These are phyloP conservation scores for Callionymus lyra DNA, from an alignment of 2,113 vertebrate genomes.

Conservation along the genomic window DNA sequence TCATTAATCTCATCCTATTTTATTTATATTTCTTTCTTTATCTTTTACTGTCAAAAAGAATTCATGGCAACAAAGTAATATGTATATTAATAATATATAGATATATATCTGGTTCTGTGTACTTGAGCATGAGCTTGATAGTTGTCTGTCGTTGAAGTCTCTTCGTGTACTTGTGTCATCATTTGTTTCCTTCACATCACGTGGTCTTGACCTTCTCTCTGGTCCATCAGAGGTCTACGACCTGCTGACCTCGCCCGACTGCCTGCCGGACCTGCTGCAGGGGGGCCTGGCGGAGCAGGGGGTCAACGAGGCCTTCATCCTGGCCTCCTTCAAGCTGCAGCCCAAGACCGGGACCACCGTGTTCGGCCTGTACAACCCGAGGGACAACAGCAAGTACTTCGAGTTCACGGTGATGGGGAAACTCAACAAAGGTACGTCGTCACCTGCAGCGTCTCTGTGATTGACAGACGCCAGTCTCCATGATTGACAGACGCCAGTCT, in stretches of 20 bases:
- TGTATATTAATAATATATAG: no score
- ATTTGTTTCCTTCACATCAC: conserved; percentile 9
- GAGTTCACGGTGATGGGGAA: conserved; percentile 90
- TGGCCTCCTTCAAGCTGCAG: conserved; percentile 83
- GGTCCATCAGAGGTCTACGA: conserved; percentile 76
- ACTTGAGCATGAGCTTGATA: no score
- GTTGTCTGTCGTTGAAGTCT: no score
- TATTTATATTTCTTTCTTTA: conserved; percentile 1
- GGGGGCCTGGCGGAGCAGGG: conserved; percentile 73
- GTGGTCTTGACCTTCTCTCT: no score
- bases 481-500: no score
- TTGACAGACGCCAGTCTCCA: no score
- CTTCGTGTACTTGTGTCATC: background rate
- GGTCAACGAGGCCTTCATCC: conserved; percentile 79
- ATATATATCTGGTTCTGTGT: no score
- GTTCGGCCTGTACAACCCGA: conserved; percentile 81
- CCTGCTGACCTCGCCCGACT: conserved; percentile 83
- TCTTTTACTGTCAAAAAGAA: background rate
- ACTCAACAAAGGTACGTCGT: conserved; percentile 81
- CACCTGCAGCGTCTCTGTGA: background rate
- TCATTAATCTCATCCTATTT: conserved; percentile 22
- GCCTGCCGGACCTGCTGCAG: conserved; percentile 75
- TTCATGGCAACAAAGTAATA: no score
- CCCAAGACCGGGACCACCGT: conserved; percentile 78
- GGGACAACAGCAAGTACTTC: conserved; percentile 88